These are phyloP conservation scores for Stenoptilia bipunctidactyla DNA, from an alignment of 2,888 invertebrate genomes.

Conservation along the genomic window DNA sequence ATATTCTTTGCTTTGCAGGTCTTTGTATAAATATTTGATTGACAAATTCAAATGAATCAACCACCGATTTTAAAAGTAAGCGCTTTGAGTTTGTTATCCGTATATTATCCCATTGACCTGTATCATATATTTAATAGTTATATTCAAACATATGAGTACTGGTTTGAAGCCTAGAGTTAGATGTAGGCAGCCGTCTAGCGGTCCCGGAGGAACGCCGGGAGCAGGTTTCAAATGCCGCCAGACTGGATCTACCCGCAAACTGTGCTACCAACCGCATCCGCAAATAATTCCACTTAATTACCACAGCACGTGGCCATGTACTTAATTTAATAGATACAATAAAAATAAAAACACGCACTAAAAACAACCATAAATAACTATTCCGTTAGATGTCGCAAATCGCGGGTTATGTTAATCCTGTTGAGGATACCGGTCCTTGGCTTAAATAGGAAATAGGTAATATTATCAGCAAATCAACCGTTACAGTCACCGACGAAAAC, in stretches of 20 bases:
- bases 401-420: constrained; percentile 17
- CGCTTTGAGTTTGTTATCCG: background rate
- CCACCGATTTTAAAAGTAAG: background rate
- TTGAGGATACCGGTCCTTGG: constrained; percentile 20
- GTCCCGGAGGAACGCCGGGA: constrained; percentile 25
- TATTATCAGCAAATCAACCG: constrained; percentile 31
- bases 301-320: constrained; percentile 18
- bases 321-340: constrained; percentile 5
- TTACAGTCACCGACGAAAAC: constrained; percentile 35
- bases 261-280: constrained; percentile 38
- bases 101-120: no score
- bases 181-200: constrained; percentile 21
- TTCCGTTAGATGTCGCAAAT: constrained; percentile 21
- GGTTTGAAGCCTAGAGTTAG: no score
- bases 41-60: background rate
- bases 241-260: constrained; percentile 34
- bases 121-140: no score
- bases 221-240: constrained; percentile 31
- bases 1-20: no score
- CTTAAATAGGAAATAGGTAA: constrained; percentile 6
- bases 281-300: constrained; percentile 13
- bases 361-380: constrained; percentile 9
- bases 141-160: no score
- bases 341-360: background rate
- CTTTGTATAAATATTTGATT: background rate